Percentiles rank a stretch among this genome's conserved stretches.
phyloP scores from a whole-genome alignment of 2,888 invertebrate genomes.

The Folsomia candida region DNA sequence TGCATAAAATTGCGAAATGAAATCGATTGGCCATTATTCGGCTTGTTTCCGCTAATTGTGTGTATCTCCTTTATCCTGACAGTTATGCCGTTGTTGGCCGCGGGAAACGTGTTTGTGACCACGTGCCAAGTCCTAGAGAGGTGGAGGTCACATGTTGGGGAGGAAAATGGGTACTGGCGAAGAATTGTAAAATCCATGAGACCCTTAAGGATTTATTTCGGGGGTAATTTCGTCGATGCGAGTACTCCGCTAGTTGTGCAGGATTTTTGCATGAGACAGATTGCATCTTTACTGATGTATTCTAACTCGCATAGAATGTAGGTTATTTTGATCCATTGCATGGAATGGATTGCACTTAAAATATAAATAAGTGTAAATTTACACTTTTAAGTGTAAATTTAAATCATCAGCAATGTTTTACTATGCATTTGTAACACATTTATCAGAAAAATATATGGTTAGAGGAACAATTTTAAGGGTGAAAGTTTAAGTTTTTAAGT shows the following conservation, averaged over 20 bases:
- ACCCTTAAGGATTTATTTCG: neutral
- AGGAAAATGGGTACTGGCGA: neutral
- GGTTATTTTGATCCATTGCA: no score
- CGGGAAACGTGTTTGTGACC: neutral
- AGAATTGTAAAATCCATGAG: neutral
- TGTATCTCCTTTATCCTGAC: neutral
- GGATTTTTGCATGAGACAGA: neutral
- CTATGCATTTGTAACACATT: no score
- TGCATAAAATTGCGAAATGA: neutral
- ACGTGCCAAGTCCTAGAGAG: neutral
- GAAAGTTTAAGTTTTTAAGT: no score
- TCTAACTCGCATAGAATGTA: no score
- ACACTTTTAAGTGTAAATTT: no score
- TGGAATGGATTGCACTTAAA: no score
- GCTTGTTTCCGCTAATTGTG: neutral
- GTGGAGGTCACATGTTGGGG: neutral
- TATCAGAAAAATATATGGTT: no score
- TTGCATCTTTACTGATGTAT: neutral
- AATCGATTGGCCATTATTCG: neutral
- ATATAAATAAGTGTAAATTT: no score
- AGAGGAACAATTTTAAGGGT: no score
- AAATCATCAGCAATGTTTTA: no score
- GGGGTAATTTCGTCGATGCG: neutral
- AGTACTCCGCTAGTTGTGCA: neutral
- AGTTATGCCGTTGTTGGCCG: neutral